Conservation (phyloP, 2,113 vertebrate genomes). For the Sphaerodactylus townsendi region DNA sequence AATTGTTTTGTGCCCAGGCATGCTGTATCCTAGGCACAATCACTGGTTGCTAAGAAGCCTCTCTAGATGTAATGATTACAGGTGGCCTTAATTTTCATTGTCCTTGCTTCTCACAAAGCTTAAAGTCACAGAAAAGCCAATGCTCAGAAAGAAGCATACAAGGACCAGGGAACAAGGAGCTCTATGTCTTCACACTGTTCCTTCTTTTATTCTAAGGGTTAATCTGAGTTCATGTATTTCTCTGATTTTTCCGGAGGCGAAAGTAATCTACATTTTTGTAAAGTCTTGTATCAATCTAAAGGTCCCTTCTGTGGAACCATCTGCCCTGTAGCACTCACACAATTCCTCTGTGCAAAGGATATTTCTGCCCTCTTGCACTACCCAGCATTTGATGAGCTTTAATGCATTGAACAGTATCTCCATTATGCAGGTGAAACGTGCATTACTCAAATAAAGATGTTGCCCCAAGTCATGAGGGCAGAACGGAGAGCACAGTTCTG, state of each 20-base stretch:
- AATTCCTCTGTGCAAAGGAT: background rate
- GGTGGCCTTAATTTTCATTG: background rate
- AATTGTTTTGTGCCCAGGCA: background rate
- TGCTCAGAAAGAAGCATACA: background rate
- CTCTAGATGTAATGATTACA: background rate
- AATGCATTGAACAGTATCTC: background rate
- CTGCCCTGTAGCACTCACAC: background rate
- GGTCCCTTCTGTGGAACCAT: background rate
- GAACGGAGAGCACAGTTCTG: background rate
- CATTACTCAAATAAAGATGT: background rate
- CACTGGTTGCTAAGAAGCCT: background rate
- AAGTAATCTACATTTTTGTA: background rate
- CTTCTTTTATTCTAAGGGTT: background rate
- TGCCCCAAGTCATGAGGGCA: background rate
- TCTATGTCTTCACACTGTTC: background rate
- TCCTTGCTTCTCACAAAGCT: background rate
- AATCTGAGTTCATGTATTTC: background rate
- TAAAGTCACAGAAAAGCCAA: background rate
- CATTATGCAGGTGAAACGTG: background rate
- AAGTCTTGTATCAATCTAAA: background rate
- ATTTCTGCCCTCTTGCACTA: background rate
- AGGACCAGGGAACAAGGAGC: background rate
- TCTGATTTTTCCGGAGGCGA: background rate
- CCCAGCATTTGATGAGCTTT: background rate
- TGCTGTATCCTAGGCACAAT: background rate